Percentiles rank a stretch among this genome's conserved stretches.
These are phyloP conservation scores for Campaea margaritaria DNA, from an alignment of 2,888 invertebrate species.

Conservation along the genomic window DNA sequence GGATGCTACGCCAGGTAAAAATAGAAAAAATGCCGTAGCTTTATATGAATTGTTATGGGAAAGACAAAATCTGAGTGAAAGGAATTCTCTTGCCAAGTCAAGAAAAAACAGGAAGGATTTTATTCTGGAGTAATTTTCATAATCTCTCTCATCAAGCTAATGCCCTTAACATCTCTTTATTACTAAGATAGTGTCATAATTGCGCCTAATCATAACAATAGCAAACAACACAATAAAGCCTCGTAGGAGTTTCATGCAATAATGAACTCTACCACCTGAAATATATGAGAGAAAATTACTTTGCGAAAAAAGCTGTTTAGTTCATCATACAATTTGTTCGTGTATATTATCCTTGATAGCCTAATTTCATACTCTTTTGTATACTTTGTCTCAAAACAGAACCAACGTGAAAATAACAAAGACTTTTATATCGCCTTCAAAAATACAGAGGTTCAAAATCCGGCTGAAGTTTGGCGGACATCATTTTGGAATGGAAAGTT, in stretches of 20 bases:
- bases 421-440: too few relatives aligned
- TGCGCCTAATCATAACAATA: constrained; percentile 22
- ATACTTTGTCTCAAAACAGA: background rate
- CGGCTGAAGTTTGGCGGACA: too few relatives aligned
- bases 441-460: too few relatives aligned
- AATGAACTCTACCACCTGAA: constrained; percentile 11
- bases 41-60: too few relatives aligned
- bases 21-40: too few relatives aligned
- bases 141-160: background rate
- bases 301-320: constrained; percentile 8
- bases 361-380: constrained; percentile 25
- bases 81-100: too few relatives aligned
- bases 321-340: constrained; percentile 24
- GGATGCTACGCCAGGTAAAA: background rate
- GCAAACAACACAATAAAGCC: constrained; percentile 25
- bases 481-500: too few relatives aligned
- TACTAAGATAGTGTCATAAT: constrained; percentile 19
- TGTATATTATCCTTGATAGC: constrained; percentile 19
- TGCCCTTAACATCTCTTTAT: constrained; percentile 11
- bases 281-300: constrained; percentile 22
- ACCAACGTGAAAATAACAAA: background rate
- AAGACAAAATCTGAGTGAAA: too few relatives aligned
- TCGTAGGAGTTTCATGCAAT: constrained; percentile 25
- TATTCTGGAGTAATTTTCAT: background rate
- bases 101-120: background rate